Conservation (phyloP, 2,113 vertebrate genomes). For the Hippocampus barbouri region DNA sequence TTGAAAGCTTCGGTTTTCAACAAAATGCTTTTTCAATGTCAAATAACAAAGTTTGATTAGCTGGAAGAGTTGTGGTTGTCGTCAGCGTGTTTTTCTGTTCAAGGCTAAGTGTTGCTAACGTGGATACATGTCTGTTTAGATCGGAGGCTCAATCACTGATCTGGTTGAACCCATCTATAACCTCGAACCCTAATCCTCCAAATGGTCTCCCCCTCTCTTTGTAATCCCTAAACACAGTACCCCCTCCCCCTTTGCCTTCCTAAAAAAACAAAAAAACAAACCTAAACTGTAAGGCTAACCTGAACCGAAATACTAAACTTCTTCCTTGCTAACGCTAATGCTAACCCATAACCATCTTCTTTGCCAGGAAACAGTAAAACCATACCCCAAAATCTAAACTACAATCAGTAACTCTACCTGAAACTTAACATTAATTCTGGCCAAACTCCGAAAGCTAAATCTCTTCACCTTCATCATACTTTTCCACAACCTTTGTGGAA, state of each 20-base stretch:
- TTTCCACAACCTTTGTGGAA: too few relatives aligned
- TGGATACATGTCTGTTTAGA: not conserved
- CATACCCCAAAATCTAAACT: not conserved
- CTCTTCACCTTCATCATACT: too few relatives aligned
- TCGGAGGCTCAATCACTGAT: not conserved
- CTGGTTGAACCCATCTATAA: not conserved
- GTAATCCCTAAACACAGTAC: too few relatives aligned
- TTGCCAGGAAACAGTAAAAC: not conserved
- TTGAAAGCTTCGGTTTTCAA: not conserved
- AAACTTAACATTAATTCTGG: not conserved
- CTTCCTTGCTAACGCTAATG: not conserved
- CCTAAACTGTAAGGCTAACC: too few relatives aligned
- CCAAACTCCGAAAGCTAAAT: too few relatives aligned
- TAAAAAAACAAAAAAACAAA: too few relatives aligned
- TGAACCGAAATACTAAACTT: too few relatives aligned
- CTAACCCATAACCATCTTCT: too few relatives aligned
- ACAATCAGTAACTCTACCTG: not conserved
- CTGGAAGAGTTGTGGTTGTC: not conserved
- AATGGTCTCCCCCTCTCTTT: too few relatives aligned
- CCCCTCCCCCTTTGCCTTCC: too few relatives aligned
- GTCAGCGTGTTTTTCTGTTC: not conserved
- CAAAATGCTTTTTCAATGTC: not conserved
- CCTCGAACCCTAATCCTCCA: too few relatives aligned
- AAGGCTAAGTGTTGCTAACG: not conserved
- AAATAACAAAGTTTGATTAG: not conserved